Percentiles rank a stretch among this genome's conserved stretches.
Conservation (phyloP, 2,888 invertebrate species). For the Agrotis puta region DNA sequence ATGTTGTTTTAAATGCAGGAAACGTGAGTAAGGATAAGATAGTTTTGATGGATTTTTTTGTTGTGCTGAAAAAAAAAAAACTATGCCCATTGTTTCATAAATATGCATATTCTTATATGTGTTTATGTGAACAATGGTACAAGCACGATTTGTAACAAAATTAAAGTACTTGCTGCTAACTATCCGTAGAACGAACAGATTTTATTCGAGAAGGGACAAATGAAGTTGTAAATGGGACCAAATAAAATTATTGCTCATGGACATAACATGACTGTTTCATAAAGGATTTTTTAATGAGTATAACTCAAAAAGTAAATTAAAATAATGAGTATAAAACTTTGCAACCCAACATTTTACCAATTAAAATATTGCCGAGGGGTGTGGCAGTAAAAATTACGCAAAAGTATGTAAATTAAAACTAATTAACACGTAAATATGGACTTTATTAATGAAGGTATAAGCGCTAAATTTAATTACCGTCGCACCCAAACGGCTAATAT, state of each 20-base stretch:
- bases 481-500: conserved; percentile 66
- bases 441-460: conserved; percentile 56
- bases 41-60: no score
- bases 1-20: no score
- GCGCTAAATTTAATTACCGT: conserved; percentile 67
- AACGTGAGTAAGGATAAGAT: no score
- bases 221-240: not conserved
- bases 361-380: conserved; percentile 53
- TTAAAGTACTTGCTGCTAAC: not conserved
- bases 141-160: not conserved
- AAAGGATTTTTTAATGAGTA: no score
- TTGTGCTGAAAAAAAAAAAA: no score
- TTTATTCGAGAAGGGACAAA: not conserved
- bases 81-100: no score
- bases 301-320: not conserved
- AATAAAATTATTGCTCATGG: not conserved
- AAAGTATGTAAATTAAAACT: conserved; percentile 42
- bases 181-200: not conserved
- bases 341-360: conserved; percentile 42
- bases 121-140: not conserved
- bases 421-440: conserved; percentile 56
- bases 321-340: conserved; percentile 8
- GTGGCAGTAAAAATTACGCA: conserved; percentile 42
- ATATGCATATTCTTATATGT: no score
- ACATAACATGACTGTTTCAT: not conserved